These are phyloP conservation scores for Lynx canadensis DNA, from an alignment of 2,113 vertebrate genomes.

Conservation along the genomic window DNA sequence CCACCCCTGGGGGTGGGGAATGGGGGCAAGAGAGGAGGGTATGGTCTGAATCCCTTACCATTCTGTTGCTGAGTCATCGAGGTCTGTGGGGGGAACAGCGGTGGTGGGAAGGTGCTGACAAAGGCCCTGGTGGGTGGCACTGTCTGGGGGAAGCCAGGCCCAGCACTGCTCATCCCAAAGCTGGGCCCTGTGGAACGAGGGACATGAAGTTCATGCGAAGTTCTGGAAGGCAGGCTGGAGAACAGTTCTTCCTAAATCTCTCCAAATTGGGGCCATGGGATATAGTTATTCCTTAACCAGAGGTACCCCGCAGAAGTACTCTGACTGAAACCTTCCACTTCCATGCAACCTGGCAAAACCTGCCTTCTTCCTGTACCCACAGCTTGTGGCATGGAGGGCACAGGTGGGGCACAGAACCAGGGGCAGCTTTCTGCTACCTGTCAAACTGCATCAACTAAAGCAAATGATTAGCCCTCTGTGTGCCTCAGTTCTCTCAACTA, in stretches of 20 bases:
- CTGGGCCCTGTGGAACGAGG: slow-evolving; percentile 60
- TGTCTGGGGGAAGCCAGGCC: slow-evolving; percentile 79
- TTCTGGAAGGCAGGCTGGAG: background rate
- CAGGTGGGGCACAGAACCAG: accelerated
- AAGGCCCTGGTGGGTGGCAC: slow-evolving; percentile 58
- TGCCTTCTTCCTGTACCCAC: background rate
- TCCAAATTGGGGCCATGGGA: background rate
- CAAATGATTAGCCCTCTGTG: background rate
- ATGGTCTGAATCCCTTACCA: slow-evolving; percentile 40
- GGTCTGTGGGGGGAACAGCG: slow-evolving; percentile 61
- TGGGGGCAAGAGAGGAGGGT: background rate
- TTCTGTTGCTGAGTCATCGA: slow-evolving; percentile 67
- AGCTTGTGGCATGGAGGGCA: background rate
- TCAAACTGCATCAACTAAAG: background rate
- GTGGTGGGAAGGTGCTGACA: slow-evolving; percentile 71
- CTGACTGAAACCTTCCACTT: background rate
- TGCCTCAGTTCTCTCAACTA: background rate
- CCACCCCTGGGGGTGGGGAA: background rate
- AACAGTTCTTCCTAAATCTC: background rate
- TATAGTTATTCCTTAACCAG: background rate
- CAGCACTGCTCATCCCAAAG: slow-evolving; percentile 85
- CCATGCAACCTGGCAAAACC: background rate
- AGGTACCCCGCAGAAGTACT: background rate
- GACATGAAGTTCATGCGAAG: background rate
- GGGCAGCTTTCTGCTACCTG: background rate